Evolutionary conservation across 1,140 invertebrate genomes (phyloP), one percentile per base, ranked within the genome.

Genomic region (Eumeta japonica): DNA sequence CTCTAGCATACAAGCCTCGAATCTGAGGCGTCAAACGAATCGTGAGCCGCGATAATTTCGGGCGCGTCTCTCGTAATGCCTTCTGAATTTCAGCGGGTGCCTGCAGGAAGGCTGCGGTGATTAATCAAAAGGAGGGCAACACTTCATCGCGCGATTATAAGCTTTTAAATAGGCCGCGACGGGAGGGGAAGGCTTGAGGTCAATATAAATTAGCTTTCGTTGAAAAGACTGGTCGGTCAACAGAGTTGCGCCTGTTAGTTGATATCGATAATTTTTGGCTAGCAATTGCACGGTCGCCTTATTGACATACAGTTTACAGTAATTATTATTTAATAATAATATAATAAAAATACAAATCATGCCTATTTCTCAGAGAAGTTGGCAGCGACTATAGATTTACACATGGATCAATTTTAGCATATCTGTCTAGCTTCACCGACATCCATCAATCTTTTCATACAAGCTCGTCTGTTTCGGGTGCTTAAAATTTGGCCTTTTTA

Each of bases 61-160:
- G 33, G 43, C 46, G 47, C 41, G 36, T 28, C 28, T 35, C 29
- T 29, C 36, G 31, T 37, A 16, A 32, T 36, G 55, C 46, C 37
- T 35, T 31, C 37, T 48, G 40, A 40, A 48, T 52, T 49, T 50
- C 48, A 41, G 20, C 32, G 37, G 36, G 38, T 34, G 19, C 28
- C 30, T 31, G 35, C 35, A 34, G 44, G 45, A 50, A 55, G 46
- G 47, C 44, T 47, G 36, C 46, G 46, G 52, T 51, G 51, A 71
- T 66, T 68, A 63, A 68, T 68, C 61, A 65, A 13, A 30, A 46
- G 43, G 48, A 39, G 37, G 48, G 57, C 53, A 55, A 58, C 55
- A 58, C 61, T 68, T 72, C 59, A 63, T 66, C 58, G 58, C 39
- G 52, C 63, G 58, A 68, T 65, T 72, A 68, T 66, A 72, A 72